These are phyloP conservation scores for Sclerurus mexicanus DNA, from an alignment of 2,113 vertebrate genomes.

Conservation along the genomic window DNA sequence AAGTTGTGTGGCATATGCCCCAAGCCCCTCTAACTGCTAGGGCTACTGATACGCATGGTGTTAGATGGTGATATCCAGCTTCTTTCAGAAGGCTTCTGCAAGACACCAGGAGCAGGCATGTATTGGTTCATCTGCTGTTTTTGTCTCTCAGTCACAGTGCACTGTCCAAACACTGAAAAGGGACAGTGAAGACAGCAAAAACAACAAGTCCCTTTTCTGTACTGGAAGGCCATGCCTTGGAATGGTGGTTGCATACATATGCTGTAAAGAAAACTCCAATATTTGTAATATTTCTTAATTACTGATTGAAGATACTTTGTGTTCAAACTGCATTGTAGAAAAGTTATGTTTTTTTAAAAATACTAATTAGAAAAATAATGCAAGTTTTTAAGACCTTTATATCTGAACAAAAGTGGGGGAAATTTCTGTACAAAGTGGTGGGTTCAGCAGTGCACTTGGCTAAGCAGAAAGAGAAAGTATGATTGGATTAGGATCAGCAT, in stretches of 20 bases:
- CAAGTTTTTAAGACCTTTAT: background rate
- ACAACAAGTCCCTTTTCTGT: background rate
- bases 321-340: background rate
- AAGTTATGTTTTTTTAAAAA: background rate
- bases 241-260: fast-evolving
- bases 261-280: background rate
- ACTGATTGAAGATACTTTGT: background rate
- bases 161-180: background rate
- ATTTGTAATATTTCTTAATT: background rate
- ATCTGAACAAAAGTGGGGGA: background rate
- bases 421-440: background rate
- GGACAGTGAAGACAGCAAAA: background rate
- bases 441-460: background rate
- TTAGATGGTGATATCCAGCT: fast-evolving
- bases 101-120: background rate
- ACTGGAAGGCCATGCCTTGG: background rate
- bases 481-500: background rate
- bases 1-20: background rate
- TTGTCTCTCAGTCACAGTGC: background rate
- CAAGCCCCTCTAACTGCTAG: background rate
- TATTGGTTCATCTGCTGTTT: background rate
- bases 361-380: background rate
- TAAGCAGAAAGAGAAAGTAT: background rate
- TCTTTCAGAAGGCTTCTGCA: background rate
- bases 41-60: fast-evolving